Percentiles rank a stretch among this genome's conserved stretches.
phyloP scores from a whole-genome alignment of 2,113 vertebrate species.

The Actenoides hombroni region DNA sequence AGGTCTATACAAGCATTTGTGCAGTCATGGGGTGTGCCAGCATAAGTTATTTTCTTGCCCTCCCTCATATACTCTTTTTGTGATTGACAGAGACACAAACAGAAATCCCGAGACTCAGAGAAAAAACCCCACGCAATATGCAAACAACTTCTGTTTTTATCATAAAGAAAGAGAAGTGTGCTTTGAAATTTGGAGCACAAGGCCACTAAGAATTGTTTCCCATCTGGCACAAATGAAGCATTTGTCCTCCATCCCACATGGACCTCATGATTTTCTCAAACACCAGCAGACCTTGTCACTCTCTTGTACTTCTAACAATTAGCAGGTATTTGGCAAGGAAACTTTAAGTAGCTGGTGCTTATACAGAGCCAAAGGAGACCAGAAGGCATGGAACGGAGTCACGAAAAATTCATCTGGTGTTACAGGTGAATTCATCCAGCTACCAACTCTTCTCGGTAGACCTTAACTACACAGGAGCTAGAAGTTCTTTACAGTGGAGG shows the following conservation, averaged over 20 bases:
- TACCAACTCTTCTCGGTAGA: not conserved
- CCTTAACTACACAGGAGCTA: not conserved
- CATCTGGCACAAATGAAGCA: not conserved
- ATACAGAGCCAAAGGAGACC: not conserved
- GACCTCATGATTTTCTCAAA: not conserved
- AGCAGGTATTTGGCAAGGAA: not conserved
- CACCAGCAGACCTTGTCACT: not conserved
- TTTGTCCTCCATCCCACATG: not conserved
- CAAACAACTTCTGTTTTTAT: not conserved
- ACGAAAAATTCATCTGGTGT: not conserved
- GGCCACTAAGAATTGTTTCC: not conserved
- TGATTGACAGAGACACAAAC: not conserved
- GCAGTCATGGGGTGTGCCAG: not conserved
- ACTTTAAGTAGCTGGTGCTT: not conserved
- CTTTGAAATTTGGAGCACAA: not conserved
- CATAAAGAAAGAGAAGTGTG: not conserved
- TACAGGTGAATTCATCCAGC: not conserved
- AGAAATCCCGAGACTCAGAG: not conserved
- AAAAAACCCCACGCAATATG: not conserved
- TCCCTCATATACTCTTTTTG: not conserved
- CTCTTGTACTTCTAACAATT: not conserved
- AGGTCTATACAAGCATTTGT: not conserved
- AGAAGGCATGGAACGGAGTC: not conserved
- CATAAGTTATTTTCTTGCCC: not conserved
- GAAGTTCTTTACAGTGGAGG: not conserved